Base-by-base conservation (phyloP, 2,113 vertebrate genomes). In the Bujurquina vittata region DNA sequence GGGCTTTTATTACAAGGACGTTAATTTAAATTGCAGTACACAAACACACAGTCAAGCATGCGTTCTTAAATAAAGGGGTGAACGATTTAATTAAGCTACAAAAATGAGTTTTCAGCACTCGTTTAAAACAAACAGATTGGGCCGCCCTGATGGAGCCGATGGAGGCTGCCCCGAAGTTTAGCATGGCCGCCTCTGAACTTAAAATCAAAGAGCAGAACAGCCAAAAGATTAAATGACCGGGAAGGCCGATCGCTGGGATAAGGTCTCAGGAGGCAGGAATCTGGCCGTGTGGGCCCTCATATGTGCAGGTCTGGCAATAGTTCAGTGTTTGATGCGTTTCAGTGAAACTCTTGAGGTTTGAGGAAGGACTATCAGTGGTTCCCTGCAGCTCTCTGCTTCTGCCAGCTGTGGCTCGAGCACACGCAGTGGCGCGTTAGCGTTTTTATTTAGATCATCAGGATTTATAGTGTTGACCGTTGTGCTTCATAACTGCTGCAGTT, bases 191-290 rank as follows among this genome's bases (percentile, higher is more conserved):
- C 43, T 40, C 33, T 63, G 61, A 20, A 46, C 12, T 46, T 46
- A 46, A 15, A 46, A 15, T 46, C 1, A 15, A 11, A 43, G 40
- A 3, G 37, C 4, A 4, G 11, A 46, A 2, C 43, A 15, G 43
- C 12, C 14, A 5, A 15, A 46, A 14, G 43, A 22, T 63, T n/a
- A 23, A 7, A 5, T 10, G 62, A 67, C 26, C 37, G 3, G 37
- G 43, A 37, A 4, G 0, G n/a, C 4, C 2, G 12, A 43, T 15
- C 1, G 4, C 35, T 10, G 61, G 61, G 3, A 17, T 5, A 40
- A 15, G 11, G 20, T 63, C 61, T 22, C 2, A 2, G 1, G 11
- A 8, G 62, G 35, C 37, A 37, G 15, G 37, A 22, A 37, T 8
- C 6, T 40, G 33, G 0, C 61, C 33, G n/a, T 14, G 12, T 15